Conservation (phyloP, 2,888 invertebrate genomes). For the Steinernema carpocapsae region DNA sequence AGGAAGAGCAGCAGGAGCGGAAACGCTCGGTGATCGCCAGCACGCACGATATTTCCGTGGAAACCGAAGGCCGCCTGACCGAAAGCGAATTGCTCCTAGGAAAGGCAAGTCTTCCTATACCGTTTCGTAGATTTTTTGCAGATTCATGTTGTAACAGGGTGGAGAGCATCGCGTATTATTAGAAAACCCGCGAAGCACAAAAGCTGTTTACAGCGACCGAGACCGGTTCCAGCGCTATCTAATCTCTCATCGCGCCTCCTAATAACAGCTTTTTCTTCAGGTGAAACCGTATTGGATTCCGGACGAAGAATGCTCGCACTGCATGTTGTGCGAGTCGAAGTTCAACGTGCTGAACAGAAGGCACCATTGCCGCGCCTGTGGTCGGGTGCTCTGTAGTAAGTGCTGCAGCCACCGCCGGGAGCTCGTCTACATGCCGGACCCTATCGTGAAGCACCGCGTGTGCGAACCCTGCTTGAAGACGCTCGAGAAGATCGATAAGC, state of each 20-base stretch:
- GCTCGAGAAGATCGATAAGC: constrained; percentile 59
- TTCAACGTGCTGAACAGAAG: constrained; percentile 82
- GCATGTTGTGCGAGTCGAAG: constrained; percentile 82
- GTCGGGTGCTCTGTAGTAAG: constrained; percentile 52
- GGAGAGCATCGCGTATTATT: too few species aligned
- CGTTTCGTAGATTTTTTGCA: too few species aligned
- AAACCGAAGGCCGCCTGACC: constrained; percentile 54
- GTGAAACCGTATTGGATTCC: constrained; percentile 86
- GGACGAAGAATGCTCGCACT: constrained; percentile 80
- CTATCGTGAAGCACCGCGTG: constrained; percentile 48
- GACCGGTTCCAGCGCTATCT: neutral
- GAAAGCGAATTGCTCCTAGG: constrained; percentile 66
- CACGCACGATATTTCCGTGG: constrained; percentile 47
- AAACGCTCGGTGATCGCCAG: constrained; percentile 46
- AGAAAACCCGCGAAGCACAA: neutral
- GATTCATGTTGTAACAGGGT: too few species aligned
- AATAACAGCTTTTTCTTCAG: constrained; percentile 68
- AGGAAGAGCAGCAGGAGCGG: neutral
- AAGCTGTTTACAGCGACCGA: neutral
- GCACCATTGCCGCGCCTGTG: constrained; percentile 72
- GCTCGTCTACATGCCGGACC: constrained; percentile 48
- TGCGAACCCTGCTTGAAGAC: constrained; percentile 62
- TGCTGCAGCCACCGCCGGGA: constrained; percentile 45
- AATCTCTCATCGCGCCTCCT: neutral
- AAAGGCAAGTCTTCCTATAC: constrained; percentile 48